Percentiles rank a stretch among this genome's conserved stretches.
phyloP scores from a whole-genome alignment of 2,113 vertebrate genomes.

The Gasterosteus aculeatus region DNA sequence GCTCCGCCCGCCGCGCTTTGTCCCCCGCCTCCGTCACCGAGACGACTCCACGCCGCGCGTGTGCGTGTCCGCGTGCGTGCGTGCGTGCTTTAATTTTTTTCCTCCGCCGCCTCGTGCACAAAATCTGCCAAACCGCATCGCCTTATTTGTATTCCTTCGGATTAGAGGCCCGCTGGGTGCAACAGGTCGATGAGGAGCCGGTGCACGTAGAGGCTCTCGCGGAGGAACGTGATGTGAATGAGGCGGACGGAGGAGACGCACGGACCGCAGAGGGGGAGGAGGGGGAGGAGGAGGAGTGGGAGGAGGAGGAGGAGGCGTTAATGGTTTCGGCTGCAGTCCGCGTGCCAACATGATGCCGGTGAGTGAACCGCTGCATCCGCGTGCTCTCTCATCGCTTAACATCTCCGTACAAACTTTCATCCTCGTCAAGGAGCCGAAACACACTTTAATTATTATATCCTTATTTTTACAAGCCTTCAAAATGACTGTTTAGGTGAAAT shows the following conservation, averaged over 20 bases:
- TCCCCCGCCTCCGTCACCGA: neutral
- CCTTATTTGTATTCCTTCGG: neutral
- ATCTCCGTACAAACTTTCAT: neutral
- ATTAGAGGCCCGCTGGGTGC: neutral
- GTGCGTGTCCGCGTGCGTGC: too few relatives aligned
- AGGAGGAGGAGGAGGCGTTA: neutral
- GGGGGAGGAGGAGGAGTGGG: neutral
- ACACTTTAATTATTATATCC: too few relatives aligned
- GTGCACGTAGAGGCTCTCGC: too few relatives aligned
- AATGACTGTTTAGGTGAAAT: neutral
- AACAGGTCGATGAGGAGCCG: constrained; percentile 54
- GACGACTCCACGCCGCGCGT: too few relatives aligned
- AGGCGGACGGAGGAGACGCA: neutral
- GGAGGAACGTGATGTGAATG: neutral
- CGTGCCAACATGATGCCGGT: constrained; percentile 70
- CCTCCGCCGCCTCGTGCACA: neutral
- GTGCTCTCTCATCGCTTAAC: neutral
- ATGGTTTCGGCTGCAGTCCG: constrained; percentile 29
- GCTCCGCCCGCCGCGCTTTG: constrained; percentile 4
- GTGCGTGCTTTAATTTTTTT: neutral
- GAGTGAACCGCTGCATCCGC: constrained; percentile 26
- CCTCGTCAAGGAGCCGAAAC: neutral
- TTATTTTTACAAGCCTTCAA: neutral
- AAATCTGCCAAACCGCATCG: neutral
- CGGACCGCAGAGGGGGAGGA: neutral